Evolutionary conservation across 2,797 vertebrate genomes (phyloP).

Genomic region (Enteromius radiatus): DNA sequence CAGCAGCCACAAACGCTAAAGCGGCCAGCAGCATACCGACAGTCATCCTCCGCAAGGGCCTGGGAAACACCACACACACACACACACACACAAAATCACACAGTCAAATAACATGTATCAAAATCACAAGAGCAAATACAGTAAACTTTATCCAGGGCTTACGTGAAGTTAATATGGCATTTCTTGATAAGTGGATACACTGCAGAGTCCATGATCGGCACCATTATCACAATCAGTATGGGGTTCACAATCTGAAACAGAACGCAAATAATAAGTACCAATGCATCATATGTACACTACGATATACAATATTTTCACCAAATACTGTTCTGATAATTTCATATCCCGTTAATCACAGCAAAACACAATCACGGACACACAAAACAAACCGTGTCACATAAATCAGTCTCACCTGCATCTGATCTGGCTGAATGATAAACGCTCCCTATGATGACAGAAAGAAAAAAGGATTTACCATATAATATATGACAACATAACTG

Average conservation of each 20-base stretch:
- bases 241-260: conserved; percentile 87
- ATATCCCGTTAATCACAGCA: neutral
- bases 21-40: conserved; percentile 93
- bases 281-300: neutral
- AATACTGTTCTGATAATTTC: neutral
- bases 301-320: neutral
- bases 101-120: neutral
- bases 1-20: conserved; percentile 90
- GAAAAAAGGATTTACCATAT: neutral
- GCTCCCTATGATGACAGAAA: conserved; percentile 75
- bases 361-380: neutral
- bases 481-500: neutral
- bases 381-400: neutral
- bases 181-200: conserved; percentile 89
- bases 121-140: neutral
- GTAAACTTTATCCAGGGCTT: conserved; percentile 57
- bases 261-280: conserved; percentile 30
- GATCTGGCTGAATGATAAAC: conserved; percentile 87
- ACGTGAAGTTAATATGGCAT: conserved; percentile 92
- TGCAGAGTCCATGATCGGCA: conserved; percentile 83
- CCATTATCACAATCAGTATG: conserved; percentile 88
- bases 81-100: neutral
- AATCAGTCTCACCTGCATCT: conserved; percentile 89
- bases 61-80: conserved; percentile 60
- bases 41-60: conserved; percentile 89